Percentiles rank a stretch among this genome's conserved stretches.
Conservation (phyloP, 2,113 vertebrate genomes). For the Brachionichthys hirsutus region DNA sequence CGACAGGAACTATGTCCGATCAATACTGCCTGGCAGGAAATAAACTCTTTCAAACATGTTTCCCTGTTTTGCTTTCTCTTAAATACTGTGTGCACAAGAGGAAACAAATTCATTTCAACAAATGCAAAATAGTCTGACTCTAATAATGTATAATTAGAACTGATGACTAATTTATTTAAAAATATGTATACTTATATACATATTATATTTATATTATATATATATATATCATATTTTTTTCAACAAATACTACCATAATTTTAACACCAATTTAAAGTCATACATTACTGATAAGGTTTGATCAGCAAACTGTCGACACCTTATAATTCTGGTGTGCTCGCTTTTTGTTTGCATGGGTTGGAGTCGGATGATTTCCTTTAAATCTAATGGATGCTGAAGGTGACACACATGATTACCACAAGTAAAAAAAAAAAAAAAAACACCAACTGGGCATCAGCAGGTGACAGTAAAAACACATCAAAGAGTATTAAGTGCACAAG, state of each 20-base stretch:
- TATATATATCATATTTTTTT: no score
- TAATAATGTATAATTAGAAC: not conserved
- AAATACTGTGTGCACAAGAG: not conserved
- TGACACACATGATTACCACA: no score
- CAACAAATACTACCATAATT: not conserved
- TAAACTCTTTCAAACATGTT: slow-evolving; percentile 2
- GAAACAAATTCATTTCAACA: slow-evolving; percentile 12
- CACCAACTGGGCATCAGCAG: no score
- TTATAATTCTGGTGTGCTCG: not conserved
- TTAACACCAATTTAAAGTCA: not conserved
- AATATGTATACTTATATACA: no score
- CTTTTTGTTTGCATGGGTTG: not conserved
- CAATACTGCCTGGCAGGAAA: slow-evolving; percentile 43
- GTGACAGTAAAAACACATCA: no score
- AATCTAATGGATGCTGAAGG: no score
- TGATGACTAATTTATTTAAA: no score
- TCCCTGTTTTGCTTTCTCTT: slow-evolving; percentile 19
- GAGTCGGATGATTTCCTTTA: not conserved
- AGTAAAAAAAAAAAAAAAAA: no score
- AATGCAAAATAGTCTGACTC: not conserved
- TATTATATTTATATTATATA: no score
- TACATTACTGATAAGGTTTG: slow-evolving; percentile 3
- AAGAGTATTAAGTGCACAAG: no score
- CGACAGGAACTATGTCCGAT: slow-evolving; percentile 51
- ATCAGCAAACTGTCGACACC: not conserved